Evolutionary conservation across 2,888 invertebrate genomes (phyloP).

Genomic region (Ectobius pallidus): DNA sequence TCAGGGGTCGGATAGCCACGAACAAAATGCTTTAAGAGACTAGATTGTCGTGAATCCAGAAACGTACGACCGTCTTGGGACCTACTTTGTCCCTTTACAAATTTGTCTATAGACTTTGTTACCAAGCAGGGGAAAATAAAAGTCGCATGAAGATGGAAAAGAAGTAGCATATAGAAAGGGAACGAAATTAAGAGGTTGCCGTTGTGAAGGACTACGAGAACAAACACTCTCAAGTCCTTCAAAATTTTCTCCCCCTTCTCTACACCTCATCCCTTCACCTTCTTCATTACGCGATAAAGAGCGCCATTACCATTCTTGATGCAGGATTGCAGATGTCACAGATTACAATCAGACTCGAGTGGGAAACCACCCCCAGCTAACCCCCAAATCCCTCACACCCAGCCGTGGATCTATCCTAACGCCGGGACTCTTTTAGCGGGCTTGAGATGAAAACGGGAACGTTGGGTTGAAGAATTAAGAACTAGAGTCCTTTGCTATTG

Average conservation of each 20-base stretch:
- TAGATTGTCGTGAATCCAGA: neutral
- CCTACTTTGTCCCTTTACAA: neutral
- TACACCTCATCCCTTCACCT: constrained; percentile 40
- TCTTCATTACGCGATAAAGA: constrained; percentile 54
- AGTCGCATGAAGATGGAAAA: neutral
- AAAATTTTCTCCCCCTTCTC: neutral
- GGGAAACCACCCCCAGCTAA: constrained; percentile 31
- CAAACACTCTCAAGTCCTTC: constrained; percentile 31
- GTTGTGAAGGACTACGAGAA: neutral
- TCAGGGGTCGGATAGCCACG: neutral
- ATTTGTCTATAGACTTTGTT: neutral
- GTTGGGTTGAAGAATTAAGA: constrained; percentile 38
- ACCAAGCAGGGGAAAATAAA: neutral
- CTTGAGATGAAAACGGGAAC: constrained; percentile 7
- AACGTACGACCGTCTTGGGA: neutral
- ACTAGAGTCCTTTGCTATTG: constrained; percentile 40
- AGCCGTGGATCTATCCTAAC: no score
- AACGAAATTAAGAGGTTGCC: constrained; percentile 2
- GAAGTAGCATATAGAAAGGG: neutral
- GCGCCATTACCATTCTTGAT: constrained; percentile 51
- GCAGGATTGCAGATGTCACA: constrained; percentile 54
- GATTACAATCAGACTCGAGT: constrained; percentile 45
- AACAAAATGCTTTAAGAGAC: neutral
- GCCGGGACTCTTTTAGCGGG: no score
- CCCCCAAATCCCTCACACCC: constrained; percentile 7